Base-by-base conservation (phyloP, 1,140 invertebrate genomes). In the Bombus sibiricus region DNA sequence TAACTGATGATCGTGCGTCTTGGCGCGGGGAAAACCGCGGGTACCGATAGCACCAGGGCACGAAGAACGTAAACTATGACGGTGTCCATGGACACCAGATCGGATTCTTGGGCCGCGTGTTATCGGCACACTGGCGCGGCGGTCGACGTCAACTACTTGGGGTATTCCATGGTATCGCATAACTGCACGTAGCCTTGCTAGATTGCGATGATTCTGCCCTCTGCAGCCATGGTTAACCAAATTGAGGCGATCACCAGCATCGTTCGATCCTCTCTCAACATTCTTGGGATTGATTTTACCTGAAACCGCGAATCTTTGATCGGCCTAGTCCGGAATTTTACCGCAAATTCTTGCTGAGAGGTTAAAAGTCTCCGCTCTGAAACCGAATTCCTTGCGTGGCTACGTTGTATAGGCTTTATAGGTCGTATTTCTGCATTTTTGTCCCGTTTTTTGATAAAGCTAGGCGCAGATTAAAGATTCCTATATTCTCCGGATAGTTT, bases 41-140 rank as follows among this genome's bases (percentile, higher is more conserved):
- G 41, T 66, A 62, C 66, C 59, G 53, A 80, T 22, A 62, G 53
- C 64, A 32, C 32, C 41, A 47, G 53, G 59, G 37, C 34, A 25
- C 43, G 64, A 68, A 86, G 89, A 90, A 90, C 88, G 86, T 90
- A 88, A 90, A 90, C 89, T 90, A 90, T 90, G 89, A 86, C 79
- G 85, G 81, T 90, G 88, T 86, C 86, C 79, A 86, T 72, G 81
- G 86, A 88, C 85, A 92, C 86, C 78, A 64, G 81, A 89, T 87
- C 89, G 82, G 69, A 90, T 90, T 90, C 89, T 89, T 90, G 89
- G 76, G 64, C 81, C 34, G 86, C 86, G 83, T 88, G 88, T 75
- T 83, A 83, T 87, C 86, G 80, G 77, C 76, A 22, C 53, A n/a
- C 34, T 57, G 68, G 32, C 59, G 64, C 34, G 22, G 69, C 47